Base-by-base conservation (phyloP, 2,888 invertebrate species). In the Lepidonotus clava region DNA sequence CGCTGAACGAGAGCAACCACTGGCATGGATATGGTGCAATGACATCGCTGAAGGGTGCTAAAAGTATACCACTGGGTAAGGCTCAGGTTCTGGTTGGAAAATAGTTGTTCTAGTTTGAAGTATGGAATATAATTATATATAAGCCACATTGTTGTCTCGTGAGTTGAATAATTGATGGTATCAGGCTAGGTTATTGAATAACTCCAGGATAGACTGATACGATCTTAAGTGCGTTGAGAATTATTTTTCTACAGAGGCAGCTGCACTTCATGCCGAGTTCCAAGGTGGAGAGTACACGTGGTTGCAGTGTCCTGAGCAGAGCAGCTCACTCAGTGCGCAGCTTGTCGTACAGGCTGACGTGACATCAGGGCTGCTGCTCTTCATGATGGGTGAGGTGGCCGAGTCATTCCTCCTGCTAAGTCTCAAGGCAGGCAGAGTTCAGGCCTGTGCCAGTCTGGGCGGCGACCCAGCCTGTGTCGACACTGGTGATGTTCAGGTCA, bases 251-350 rank as follows among this genome's bases (percentile, higher is more conserved):
- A 76, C 21, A 80, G 80, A 46, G 11, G 41, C 34, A 24, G 41
- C 28, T 5, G 80, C 80, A 0, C 46, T 51, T n/a, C 34, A 32
- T 28, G 46, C 80, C 1, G 5, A 8, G 6, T 80, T 80, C 46
- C 40, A 6, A 14, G 80, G 80, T 1, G 28, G 41, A 2, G 32
- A 80, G 32, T 80, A 80, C 80, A 80, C 80, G 34, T 80, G 80
- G 80, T 46, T 80, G 18, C 46, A 41, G 4, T 51, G 41, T 11
- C 80, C 80, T 24, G 28, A 28, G 8, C 28, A 41, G 2, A 28
- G 8, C 46, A 51, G 28, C n/a, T 34, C 28, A 11, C 46, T 80
- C 18, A 28, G 41, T 5, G 28, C 34, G 41, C 80, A 80, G 41
- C 32, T 80, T 28, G 80, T 51, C 24, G 28, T 80, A 28, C 41